Evolutionary conservation across 2,888 invertebrate species (phyloP).

Genomic region (Eupithecia exiguata): DNA sequence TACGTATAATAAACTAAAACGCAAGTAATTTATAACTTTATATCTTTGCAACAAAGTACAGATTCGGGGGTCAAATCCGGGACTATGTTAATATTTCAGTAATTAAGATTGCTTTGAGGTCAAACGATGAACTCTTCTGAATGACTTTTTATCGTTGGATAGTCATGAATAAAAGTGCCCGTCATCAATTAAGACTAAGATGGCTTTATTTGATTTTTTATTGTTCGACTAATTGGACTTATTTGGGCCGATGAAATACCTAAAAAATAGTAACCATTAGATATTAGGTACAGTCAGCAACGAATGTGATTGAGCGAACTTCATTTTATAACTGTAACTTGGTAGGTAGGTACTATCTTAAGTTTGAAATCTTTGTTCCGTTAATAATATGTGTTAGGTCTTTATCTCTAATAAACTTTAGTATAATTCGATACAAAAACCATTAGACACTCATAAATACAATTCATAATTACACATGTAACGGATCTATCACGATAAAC

Average conservation of each 20-base stretch:
- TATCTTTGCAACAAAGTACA: slow-evolving; percentile 12
- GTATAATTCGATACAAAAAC: neutral
- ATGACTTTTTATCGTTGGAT: slow-evolving; percentile 50
- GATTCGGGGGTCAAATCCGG: slow-evolving; percentile 6
- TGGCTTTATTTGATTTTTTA: neutral
- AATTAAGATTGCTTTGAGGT: slow-evolving; percentile 30
- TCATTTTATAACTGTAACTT: neutral
- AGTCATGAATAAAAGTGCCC: slow-evolving; percentile 52
- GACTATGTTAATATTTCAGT: slow-evolving; percentile 19
- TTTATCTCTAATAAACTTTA: neutral
- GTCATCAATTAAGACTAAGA: slow-evolving; percentile 62
- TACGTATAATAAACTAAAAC: slow-evolving; percentile 14
- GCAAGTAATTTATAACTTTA: slow-evolving; percentile 1
- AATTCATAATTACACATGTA: slow-evolving; percentile 29
- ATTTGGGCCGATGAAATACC: neutral
- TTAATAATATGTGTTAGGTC: neutral
- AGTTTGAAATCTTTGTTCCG: neutral
- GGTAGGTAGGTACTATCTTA: too few species aligned
- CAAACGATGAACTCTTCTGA: slow-evolving; percentile 40
- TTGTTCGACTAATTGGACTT: neutral
- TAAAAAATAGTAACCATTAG: neutral
- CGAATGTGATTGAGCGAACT: neutral
- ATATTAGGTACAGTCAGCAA: neutral
- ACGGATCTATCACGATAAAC: slow-evolving; percentile 33
- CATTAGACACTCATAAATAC: slow-evolving; percentile 10